Evolutionary conservation across 2,888 invertebrate species (phyloP).

Genomic region (Xestia sexstrigata): DNA sequence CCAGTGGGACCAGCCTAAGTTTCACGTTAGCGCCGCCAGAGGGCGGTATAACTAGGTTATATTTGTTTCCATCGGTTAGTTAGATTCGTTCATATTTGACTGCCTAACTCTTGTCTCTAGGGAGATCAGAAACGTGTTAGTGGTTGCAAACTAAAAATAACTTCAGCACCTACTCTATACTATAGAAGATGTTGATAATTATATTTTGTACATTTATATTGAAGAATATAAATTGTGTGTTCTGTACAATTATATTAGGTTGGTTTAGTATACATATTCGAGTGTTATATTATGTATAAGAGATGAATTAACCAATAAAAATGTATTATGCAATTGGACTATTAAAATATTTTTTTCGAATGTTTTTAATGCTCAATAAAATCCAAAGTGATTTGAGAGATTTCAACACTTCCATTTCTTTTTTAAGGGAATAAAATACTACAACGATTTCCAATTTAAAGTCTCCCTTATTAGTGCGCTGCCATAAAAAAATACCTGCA

Average conservation of each 20-base stretch:
- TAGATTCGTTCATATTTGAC: conserved; percentile 25
- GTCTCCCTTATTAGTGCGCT: not conserved
- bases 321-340: not conserved
- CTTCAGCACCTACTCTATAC: not conserved
- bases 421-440: conserved; percentile 5
- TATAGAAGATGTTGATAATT: not conserved
- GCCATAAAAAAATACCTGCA: not conserved
- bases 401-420: not conserved
- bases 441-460: conserved; percentile 21
- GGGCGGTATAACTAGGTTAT: conserved; percentile 29
- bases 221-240: not conserved
- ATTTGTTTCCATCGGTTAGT: conserved; percentile 31
- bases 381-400: not conserved
- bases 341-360: not conserved
- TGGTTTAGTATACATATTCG: not conserved
- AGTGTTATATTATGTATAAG: too few relatives aligned
- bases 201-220: not conserved
- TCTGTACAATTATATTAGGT: not conserved
- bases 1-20: not conserved
- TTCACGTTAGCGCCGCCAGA: conserved; percentile 1
- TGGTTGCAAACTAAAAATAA: not conserved
- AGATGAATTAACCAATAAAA: too few relatives aligned
- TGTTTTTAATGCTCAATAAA: too few relatives aligned
- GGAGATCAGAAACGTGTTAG: conserved; percentile 5
- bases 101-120: conserved; percentile 27